Evolutionary conservation across 2,888 invertebrate genomes (phyloP).

Genomic region (Sinelater perroti): DNA sequence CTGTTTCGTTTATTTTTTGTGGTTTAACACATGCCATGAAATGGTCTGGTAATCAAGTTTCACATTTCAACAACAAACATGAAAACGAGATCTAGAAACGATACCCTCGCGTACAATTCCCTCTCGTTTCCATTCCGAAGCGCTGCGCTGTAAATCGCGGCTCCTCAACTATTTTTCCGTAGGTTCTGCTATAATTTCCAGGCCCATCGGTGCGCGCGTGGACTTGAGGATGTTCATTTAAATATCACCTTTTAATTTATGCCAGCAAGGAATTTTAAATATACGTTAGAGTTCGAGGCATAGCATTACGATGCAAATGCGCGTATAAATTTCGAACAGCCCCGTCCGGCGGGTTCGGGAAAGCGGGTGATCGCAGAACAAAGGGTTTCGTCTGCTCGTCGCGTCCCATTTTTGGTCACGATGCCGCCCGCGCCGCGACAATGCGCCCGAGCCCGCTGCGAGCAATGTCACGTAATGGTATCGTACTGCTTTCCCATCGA

Average conservation of each 20-base stretch:
- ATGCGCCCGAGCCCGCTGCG: slow-evolving; percentile 9
- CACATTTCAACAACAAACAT: no score
- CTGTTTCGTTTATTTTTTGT: no score
- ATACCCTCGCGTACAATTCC: no score
- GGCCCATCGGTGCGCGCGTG: not conserved
- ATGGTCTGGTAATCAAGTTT: no score
- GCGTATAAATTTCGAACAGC: slow-evolving; percentile 22
- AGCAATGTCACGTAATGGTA: slow-evolving; percentile 33
- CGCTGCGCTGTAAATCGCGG: no score
- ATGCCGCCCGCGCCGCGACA: slow-evolving; percentile 17
- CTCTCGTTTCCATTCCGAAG: no score
- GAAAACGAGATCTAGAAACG: no score
- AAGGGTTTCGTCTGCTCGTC: slow-evolving; percentile 33
- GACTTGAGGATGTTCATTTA: not conserved
- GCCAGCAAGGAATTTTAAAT: slow-evolving; percentile 9
- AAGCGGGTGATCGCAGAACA: slow-evolving; percentile 34
- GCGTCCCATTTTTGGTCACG: slow-evolving; percentile 35
- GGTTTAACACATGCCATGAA: no score
- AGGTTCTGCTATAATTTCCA: not conserved
- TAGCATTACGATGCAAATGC: slow-evolving; percentile 23
- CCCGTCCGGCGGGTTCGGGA: slow-evolving; percentile 12
- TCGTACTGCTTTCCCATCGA: slow-evolving; percentile 24
- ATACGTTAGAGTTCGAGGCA: not conserved
- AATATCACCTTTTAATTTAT: slow-evolving; percentile 5
- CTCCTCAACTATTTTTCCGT: no score